phyloP scores from a whole-genome alignment of 2,888 invertebrate genomes.

The Julus scanicus region DNA sequence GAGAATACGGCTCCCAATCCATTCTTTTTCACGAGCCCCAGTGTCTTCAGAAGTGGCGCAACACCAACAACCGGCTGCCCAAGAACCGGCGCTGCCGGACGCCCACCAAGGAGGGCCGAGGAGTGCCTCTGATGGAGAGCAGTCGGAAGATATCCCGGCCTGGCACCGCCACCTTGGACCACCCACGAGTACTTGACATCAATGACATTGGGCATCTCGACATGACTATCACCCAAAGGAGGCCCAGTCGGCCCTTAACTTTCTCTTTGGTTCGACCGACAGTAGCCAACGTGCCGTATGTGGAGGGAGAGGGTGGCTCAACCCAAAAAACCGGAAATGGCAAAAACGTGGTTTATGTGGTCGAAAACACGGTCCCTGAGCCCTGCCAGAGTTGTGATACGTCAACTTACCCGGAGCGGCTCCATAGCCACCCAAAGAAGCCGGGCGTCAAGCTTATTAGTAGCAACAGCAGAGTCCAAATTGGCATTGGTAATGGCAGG shows the following conservation, averaged over 20 bases:
- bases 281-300: constrained; percentile 34
- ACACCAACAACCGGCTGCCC: constrained; percentile 72
- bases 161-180: constrained; percentile 71
- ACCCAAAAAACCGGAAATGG: background rate
- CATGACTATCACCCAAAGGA: background rate
- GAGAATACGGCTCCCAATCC: constrained; percentile 74
- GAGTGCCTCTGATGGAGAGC: constrained; percentile 61
- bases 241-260: constrained; percentile 50
- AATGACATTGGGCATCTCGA: constrained; percentile 64
- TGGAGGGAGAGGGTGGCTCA: too few species aligned
- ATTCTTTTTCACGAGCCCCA: constrained; percentile 76
- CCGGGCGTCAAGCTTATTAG: background rate
- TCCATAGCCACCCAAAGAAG: constrained; percentile 71
- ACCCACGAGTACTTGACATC: constrained; percentile 71
- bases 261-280: constrained; percentile 56
- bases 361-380: constrained; percentile 64
- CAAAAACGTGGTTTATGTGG: constrained; percentile 7
- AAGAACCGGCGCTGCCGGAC: constrained; percentile 69
- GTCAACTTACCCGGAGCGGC: constrained; percentile 76
- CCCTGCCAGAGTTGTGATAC: constrained; percentile 77
- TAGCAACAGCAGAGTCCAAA: background rate
- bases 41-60: constrained; percentile 74
- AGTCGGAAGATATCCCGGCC: constrained; percentile 64
- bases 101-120: constrained; percentile 68
- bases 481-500: background rate